phyloP scores from a whole-genome alignment of 2,888 invertebrate species.

The Morpho helenor region DNA sequence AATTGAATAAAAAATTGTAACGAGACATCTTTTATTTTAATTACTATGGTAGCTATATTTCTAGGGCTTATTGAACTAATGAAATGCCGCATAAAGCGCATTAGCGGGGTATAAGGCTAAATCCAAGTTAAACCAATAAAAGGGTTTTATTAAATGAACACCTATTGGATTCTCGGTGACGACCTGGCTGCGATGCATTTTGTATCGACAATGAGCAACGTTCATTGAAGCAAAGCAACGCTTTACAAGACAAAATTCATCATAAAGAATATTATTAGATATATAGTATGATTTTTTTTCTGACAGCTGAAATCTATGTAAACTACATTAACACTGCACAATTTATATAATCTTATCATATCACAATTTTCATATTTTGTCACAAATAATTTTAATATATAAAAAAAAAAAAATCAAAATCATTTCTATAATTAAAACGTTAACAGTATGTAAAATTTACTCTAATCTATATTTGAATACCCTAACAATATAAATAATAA shows the following conservation, averaged over 20 bases:
- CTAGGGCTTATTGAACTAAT: slow-evolving; percentile 23
- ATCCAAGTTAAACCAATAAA: slow-evolving; percentile 76
- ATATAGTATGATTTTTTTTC: no score
- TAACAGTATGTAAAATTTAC: no score
- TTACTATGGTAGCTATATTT: slow-evolving; percentile 19
- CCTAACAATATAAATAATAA: no score
- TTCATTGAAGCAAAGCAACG: slow-evolving; percentile 35
- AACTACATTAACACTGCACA: no score
- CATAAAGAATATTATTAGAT: neutral
- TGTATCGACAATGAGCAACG: slow-evolving; percentile 39
- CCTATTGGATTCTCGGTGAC: slow-evolving; percentile 68
- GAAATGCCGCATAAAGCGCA: slow-evolving; percentile 31
- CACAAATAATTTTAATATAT: no score
- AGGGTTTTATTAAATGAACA: slow-evolving; percentile 74
- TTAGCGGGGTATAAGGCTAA: slow-evolving; percentile 41
- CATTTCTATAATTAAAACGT: no score
- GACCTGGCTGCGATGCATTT: slow-evolving; percentile 51
- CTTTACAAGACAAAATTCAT: slow-evolving; percentile 2
- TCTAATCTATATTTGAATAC: no score
- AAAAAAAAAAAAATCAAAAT: no score
- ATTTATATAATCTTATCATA: no score
- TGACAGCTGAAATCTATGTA: no score
- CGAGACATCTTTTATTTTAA: slow-evolving; percentile 1
- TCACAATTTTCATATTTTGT: no score
- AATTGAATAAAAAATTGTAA: neutral